Conservation (phyloP, 2,797 vertebrate species). For the Tinamus major region DNA sequence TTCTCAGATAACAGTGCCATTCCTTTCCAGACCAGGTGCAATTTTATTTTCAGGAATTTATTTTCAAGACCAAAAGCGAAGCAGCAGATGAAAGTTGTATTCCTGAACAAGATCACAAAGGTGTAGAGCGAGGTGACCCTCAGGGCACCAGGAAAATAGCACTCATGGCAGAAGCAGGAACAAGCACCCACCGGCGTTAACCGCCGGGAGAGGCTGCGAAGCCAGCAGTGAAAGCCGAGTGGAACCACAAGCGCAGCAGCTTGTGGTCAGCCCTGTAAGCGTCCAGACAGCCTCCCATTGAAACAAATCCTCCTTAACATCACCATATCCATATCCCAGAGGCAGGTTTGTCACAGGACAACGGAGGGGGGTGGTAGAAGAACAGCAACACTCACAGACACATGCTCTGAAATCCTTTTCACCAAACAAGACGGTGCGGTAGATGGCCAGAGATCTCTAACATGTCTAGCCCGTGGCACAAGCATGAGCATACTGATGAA, state of each 20-base stretch:
- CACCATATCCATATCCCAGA: neutral
- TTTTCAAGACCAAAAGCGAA: neutral
- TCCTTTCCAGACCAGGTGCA: neutral
- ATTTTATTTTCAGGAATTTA: neutral
- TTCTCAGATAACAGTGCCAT: neutral
- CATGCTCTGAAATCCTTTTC: neutral
- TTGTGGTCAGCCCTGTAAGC: neutral
- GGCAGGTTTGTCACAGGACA: neutral
- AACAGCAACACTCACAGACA: neutral
- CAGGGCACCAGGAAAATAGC: neutral
- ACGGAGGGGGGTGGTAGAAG: neutral
- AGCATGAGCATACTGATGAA: neutral
- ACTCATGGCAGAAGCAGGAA: neutral
- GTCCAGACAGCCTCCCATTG: neutral
- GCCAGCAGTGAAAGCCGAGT: neutral
- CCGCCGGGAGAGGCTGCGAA: rapidly evolving
- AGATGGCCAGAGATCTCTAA: neutral
- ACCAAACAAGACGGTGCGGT: rapidly evolving
- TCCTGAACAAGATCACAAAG: neutral
- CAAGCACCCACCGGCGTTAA: neutral
- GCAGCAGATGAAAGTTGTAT: neutral
- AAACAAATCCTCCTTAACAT: neutral
- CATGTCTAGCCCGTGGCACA: neutral
- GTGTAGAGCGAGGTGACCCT: neutral
- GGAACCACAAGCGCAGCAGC: neutral